phyloP scores from a whole-genome alignment of 2,113 vertebrate species.

The Bos indicus region DNA sequence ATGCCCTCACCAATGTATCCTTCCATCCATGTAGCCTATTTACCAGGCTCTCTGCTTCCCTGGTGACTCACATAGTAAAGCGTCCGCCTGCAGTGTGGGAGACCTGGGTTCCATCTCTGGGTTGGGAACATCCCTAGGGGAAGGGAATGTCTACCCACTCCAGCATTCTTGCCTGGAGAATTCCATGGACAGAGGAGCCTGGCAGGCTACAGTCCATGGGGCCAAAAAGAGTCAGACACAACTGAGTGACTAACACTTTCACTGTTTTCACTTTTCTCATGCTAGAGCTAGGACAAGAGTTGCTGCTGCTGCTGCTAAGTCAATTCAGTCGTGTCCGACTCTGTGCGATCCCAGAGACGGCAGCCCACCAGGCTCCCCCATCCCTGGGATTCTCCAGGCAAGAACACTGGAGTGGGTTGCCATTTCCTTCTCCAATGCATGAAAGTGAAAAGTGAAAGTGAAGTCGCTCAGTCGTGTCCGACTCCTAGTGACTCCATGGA shows the following conservation, averaged over 20 bases:
- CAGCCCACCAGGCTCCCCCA: neutral
- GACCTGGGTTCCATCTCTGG: neutral
- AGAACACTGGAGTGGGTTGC: neutral
- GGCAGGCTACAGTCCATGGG: neutral
- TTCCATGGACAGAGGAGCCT: neutral
- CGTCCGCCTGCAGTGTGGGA: neutral
- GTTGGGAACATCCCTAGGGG: neutral
- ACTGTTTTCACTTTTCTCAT: neutral
- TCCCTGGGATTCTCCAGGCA: neutral
- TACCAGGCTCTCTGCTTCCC: neutral
- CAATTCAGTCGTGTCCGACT: rapidly evolving
- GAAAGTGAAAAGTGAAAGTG: too few relatives aligned
- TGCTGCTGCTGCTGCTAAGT: neutral
- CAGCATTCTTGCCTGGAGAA: neutral
- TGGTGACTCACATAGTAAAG: neutral
- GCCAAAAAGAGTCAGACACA: neutral
- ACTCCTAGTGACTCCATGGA: too few relatives aligned
- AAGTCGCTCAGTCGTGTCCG: too few relatives aligned
- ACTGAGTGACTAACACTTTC: neutral
- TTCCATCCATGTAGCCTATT: neutral
- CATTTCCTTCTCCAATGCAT: neutral
- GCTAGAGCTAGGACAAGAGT: neutral
- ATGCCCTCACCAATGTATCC: too few relatives aligned
- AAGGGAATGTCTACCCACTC: neutral
- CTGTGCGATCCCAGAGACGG: rapidly evolving